Evolutionary conservation across 2,888 invertebrate genomes (phyloP), one percentile per base, ranked within the genome.

Genomic region (Aspidiotus rigidus): DNA sequence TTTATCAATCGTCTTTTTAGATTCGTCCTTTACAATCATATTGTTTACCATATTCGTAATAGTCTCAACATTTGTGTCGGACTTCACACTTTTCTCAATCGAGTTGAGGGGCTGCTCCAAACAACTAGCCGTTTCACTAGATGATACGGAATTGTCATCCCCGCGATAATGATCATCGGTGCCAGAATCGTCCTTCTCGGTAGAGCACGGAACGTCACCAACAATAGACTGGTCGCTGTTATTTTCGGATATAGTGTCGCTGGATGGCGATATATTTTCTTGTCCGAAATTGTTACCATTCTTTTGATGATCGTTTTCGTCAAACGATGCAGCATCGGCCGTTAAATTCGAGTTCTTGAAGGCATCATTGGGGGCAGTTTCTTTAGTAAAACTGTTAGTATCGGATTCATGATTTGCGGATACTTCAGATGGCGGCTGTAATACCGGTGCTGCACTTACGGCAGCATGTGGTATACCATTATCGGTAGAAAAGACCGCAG

Each of bases 391-490:
- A 41, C 15, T 16, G 17, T 49, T 53, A 13, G 16, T 2, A 13
- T 49, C 67, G 49, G 11, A 17, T 54, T 69, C 54, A 13, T 62
- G 69, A n/a, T 55, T 62, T 1, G 44, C 40, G 11, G 16, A 13
- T 13, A 62, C 16, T 13, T 66, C 62, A 10, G 62, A 40, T 5
- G 69, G 62, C 44, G 39, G 61, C 1, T 40, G 49, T 28, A 15
- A 13, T 7, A 56, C 55, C 2, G 56, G 57, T 7, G 55, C 55
- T 13, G 57, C 16, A 53, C 53, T 49, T 8, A 62, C 69, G 49
- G 69, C 44, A 28, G 69, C 56, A 44, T 69, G 62, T 41, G 62
- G 44, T 8, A 62, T 56, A 7, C 57, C 49, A 42, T 69, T 69
- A 62, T 69, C 62, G 55, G 54, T 56, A 5, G 61, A 62, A 13